Percentiles rank a stretch among this genome's conserved stretches.
phyloP scores from a whole-genome alignment of 1,140 invertebrate genomes.

The Meteorus sp. region DNA sequence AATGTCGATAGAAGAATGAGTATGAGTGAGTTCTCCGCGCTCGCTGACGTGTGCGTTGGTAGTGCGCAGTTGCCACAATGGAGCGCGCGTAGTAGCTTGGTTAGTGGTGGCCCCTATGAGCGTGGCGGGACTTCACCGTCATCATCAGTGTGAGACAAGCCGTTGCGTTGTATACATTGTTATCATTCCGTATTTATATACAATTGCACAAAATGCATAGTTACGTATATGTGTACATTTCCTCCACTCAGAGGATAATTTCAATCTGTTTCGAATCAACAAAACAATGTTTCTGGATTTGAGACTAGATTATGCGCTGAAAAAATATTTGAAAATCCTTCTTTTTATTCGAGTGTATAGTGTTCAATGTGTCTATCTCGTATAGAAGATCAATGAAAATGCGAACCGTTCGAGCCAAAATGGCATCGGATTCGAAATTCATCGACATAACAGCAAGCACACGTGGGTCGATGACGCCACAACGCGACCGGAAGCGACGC shows the following conservation, averaged over 20 bases:
- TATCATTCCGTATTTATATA: neutral
- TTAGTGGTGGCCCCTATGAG: slow-evolving; percentile 11
- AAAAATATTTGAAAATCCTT: neutral
- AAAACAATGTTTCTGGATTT: too few relatives aligned
- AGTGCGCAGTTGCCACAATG: slow-evolving; percentile 20
- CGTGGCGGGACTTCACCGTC: slow-evolving; percentile 32
- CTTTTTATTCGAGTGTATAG: neutral
- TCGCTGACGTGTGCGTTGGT: slow-evolving; percentile 3
- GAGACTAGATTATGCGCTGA: neutral
- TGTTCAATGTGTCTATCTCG: neutral
- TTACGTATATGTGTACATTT: too few relatives aligned
- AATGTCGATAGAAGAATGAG: too few relatives aligned
- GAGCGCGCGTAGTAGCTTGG: slow-evolving; percentile 27
- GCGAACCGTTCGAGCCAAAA: too few relatives aligned
- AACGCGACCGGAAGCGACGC: slow-evolving; percentile 33
- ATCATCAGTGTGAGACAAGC: slow-evolving; percentile 50
- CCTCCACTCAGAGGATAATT: too few relatives aligned
- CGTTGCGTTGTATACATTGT: slow-evolving; percentile 33
- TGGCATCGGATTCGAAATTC: slow-evolving; percentile 3
- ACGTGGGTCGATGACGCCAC: slow-evolving; percentile 33
- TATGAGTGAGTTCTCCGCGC: too few relatives aligned
- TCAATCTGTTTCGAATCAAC: too few relatives aligned
- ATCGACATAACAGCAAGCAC: slow-evolving; percentile 11
- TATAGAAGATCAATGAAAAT: neutral
- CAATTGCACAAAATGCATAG: neutral